Conservation (phyloP, 2,113 vertebrate species). For the Oryzias melastigma region DNA sequence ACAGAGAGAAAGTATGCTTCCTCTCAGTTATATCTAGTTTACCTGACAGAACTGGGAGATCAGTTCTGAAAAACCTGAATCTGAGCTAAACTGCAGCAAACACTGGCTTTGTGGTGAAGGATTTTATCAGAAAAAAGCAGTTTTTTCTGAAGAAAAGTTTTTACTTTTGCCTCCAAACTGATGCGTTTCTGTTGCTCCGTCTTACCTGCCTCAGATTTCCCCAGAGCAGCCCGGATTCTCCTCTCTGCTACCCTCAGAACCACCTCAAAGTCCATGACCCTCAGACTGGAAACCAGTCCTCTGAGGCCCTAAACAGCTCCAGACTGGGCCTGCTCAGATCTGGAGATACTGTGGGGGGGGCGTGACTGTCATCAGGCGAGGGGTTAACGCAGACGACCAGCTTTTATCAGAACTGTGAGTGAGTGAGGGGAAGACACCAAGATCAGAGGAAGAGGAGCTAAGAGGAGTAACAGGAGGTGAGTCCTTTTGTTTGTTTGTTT, state of each 20-base stretch:
- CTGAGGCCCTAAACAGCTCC: constrained; percentile 6
- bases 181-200: too few species aligned
- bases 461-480: constrained; percentile 2
- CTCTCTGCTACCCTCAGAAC: constrained; percentile 61
- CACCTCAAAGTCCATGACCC: constrained; percentile 65
- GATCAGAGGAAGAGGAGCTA: constrained; percentile 25
- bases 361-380: constrained; percentile 51
- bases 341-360: constrained; percentile 49
- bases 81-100: too few species aligned
- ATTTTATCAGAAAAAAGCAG: too few species aligned
- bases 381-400: constrained; percentile 49
- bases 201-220: constrained; percentile 59
- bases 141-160: neutral
- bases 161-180: neutral
- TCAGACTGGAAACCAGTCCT: constrained; percentile 1
- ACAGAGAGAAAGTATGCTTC: too few species aligned
- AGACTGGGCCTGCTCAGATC: neutral
- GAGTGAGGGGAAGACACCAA: constrained; percentile 23
- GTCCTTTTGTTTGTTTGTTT: neutral
- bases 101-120: too few species aligned
- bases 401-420: constrained; percentile 46
- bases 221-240: constrained; percentile 57
- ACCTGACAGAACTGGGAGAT: too few species aligned
- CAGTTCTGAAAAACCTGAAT: too few species aligned
- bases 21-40: too few species aligned